Evolutionary conservation across 1,140 invertebrate genomes (phyloP).

Genomic region (Achroia grisella): DNA sequence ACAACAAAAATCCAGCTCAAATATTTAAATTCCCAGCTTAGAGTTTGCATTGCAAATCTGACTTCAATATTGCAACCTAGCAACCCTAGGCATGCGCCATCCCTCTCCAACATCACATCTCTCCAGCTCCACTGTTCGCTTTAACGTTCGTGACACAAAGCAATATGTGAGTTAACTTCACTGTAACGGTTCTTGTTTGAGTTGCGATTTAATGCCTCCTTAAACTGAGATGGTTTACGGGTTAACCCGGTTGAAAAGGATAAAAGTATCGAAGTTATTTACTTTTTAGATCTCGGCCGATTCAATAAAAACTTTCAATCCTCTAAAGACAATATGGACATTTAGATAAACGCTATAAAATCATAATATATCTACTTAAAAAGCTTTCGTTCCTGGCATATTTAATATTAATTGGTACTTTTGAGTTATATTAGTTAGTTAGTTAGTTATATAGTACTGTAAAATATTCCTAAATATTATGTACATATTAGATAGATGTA

Average conservation of each 20-base stretch:
- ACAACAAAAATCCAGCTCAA: no score
- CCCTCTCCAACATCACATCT: slow-evolving; percentile 44
- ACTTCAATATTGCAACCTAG: slow-evolving; percentile 13
- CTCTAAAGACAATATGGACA: slow-evolving; percentile 27
- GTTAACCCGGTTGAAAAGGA: slow-evolving; percentile 64
- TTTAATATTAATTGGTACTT: no score
- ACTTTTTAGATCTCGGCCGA: slow-evolving; percentile 49
- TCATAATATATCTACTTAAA: no score
- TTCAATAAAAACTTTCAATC: slow-evolving; percentile 62
- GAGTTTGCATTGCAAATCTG: no score
- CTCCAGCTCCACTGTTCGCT: slow-evolving; percentile 50
- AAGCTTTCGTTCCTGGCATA: no score
- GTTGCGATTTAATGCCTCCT: slow-evolving; percentile 73
- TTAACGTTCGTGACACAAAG: slow-evolving; percentile 71
- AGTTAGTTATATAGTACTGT: no score
- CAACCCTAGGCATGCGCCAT: slow-evolving; percentile 29
- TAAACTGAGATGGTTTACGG: slow-evolving; percentile 72
- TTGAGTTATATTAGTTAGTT: no score
- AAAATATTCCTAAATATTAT: no score
- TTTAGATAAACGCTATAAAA: no score
- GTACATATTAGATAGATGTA: no score
- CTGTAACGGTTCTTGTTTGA: slow-evolving; percentile 71
- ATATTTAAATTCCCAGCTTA: no score
- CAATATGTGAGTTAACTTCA: slow-evolving; percentile 72
- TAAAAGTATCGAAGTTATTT: slow-evolving; percentile 61